Evolutionary conservation across 2,888 invertebrate genomes (phyloP), one percentile per base, ranked within the genome.

Genomic region (Melanargia galathea): DNA sequence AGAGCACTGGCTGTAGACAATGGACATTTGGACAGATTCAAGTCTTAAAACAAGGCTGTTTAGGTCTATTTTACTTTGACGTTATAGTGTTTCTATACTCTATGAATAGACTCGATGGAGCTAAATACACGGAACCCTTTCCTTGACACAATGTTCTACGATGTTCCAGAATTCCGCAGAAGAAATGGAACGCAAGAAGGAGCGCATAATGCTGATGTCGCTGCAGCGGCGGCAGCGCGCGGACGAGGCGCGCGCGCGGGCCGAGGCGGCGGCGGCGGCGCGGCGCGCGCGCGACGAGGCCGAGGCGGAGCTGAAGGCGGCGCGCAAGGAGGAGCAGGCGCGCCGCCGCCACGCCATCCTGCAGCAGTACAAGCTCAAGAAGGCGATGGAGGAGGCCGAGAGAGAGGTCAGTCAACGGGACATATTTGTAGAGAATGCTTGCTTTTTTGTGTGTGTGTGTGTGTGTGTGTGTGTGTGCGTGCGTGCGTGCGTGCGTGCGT

Each of bases 141-240:
- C 7, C 1, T 10, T 45, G 18, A 45, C 20, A 10, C 45, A 45
- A 18, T 20, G 20, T 20, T 45, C 1, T n/a, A 22, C 1, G 10
- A n/a, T 33, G 49, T 46, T 40, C 20, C 82, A 97, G 97, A 95
- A 94, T 77, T 94, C 95, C 7, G 94, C 96, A 61, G 96, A 97
- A 73, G 97, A 98, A 87, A 97, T 98, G 96, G 97, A 97, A 84
- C 94, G 95, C 68, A 98, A 96, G 81, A 98, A 98, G 81, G 97
- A 98, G 83, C 95, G 95, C 73, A 96, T 99, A 66, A 95, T 98
- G 94, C 87, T 97, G 83, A 92, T 96, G 77, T 98, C 98, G 11
- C 90, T 97, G 74, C 97, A 97, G 84, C 93, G 99, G 76, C 95
- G 97, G 73, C 97, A 97, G 82, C 96, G 97, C 71, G 97, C 97